Evolutionary conservation across 2,797 vertebrate species (phyloP).

Genomic region (Platalea minor): DNA sequence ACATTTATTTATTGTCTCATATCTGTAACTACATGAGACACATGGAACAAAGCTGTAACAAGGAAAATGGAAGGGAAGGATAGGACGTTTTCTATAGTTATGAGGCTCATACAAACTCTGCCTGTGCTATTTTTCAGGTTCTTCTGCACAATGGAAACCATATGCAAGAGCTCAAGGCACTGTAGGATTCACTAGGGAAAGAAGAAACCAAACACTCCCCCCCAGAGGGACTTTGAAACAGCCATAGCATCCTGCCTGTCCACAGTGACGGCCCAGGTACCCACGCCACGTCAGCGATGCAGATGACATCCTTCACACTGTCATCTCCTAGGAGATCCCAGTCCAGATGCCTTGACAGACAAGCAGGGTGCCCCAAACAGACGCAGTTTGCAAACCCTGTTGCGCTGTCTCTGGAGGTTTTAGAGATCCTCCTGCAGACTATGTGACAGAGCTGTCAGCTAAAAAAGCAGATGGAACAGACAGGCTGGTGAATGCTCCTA

Average conservation of each 20-base stretch:
- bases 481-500: not conserved
- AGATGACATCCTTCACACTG: not conserved
- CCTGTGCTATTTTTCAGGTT: not conserved
- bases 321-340: not conserved
- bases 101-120: not conserved
- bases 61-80: not conserved
- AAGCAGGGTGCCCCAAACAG: not conserved
- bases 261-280: not conserved
- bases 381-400: not conserved
- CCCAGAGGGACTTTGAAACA: not conserved
- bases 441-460: not conserved
- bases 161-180: not conserved
- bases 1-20: not conserved
- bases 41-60: not conserved
- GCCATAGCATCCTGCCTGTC: not conserved
- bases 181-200: not conserved
- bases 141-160: not conserved
- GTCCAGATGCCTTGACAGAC: not conserved
- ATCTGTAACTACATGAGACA: not conserved
- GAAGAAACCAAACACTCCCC: not conserved
- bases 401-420: not conserved
- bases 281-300: rapidly evolving
- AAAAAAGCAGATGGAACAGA: not conserved
- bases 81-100: not conserved
- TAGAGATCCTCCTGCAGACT: not conserved